These are phyloP conservation scores for Dromiciops gliroides DNA, from an alignment of 2,113 vertebrate species.

Conservation along the genomic window DNA sequence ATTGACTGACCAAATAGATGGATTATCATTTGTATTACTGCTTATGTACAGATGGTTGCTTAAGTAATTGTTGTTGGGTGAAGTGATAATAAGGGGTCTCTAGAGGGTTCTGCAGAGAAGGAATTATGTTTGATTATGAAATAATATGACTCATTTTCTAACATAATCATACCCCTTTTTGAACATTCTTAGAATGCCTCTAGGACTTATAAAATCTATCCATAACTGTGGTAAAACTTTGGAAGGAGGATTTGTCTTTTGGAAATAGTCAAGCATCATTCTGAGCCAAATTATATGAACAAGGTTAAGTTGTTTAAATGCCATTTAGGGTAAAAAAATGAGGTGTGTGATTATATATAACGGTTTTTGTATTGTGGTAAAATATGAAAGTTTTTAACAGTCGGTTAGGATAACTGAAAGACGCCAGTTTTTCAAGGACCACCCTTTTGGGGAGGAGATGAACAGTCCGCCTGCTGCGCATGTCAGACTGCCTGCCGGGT, in stretches of 20 bases:
- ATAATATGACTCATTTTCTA: background rate
- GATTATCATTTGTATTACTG: background rate
- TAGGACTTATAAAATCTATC: background rate
- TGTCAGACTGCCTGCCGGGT: too few relatives aligned
- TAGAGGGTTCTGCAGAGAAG: background rate
- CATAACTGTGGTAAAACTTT: background rate
- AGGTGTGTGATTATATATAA: background rate
- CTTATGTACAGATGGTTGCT: background rate
- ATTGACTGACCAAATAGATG: background rate
- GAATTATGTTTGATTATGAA: background rate
- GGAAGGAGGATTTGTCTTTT: background rate
- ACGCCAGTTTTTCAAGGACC: too few relatives aligned
- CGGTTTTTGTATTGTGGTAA: too few relatives aligned
- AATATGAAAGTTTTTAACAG: too few relatives aligned
- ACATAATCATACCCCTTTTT: background rate
- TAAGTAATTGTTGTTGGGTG: background rate
- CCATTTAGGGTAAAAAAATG: background rate
- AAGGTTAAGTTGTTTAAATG: background rate
- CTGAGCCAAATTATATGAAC: background rate
- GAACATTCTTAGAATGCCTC: background rate
- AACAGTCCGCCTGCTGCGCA: too few relatives aligned
- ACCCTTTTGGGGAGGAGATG: too few relatives aligned
- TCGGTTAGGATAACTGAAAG: too few relatives aligned
- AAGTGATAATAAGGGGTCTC: background rate
- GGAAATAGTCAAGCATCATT: background rate